Percentiles rank a stretch among this genome's conserved stretches.
Evolutionary conservation across 37 sponge, comb jelly and placozoan species (phyloP).

Genomic region (Mnemiopsis leidyi): DNA sequence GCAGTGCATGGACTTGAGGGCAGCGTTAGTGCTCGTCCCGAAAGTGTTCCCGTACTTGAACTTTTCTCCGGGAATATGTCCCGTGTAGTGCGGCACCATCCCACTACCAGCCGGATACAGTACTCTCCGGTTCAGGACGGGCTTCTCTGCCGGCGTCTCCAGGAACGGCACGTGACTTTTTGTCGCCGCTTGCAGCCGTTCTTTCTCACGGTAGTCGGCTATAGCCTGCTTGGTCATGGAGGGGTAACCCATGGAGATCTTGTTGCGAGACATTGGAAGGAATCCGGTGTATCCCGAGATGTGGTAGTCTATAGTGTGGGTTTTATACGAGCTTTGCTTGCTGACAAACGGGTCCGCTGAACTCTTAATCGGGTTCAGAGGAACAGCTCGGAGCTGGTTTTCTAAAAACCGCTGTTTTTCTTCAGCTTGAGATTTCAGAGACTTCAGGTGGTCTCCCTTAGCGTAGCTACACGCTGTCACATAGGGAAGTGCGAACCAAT

Average conservation of each 20-base stretch:
- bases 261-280: slow-evolving; percentile 84
- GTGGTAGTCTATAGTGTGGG: slow-evolving; percentile 42
- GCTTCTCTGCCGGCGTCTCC: slow-evolving; percentile 41
- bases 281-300: slow-evolving; percentile 98
- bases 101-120: slow-evolving; percentile 80
- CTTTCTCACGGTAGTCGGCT: slow-evolving; percentile 75
- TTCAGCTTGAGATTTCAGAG: slow-evolving; percentile 70
- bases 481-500: slow-evolving; percentile 87
- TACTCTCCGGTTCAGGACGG: slow-evolving; percentile 5
- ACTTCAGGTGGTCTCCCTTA: slow-evolving; percentile 74
- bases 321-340: neutral
- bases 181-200: slow-evolving; percentile 66
- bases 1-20: slow-evolving; percentile 42
- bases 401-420: neutral
- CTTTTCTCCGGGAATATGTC: slow-evolving; percentile 81
- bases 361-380: neutral
- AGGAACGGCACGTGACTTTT: slow-evolving; percentile 69
- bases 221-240: slow-evolving; percentile 79
- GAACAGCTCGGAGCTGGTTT: neutral
- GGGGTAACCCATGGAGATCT: slow-evolving; percentile 89
- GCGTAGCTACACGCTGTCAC: slow-evolving; percentile 87
- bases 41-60: slow-evolving; percentile 70
- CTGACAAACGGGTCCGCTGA: slow-evolving; percentile 33
- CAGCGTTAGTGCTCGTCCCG: slow-evolving; percentile 70
- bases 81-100: slow-evolving; percentile 91